Evolutionary conservation across 2,113 vertebrate genomes (phyloP).

Genomic region (Nycticryphes semicollaris): DNA sequence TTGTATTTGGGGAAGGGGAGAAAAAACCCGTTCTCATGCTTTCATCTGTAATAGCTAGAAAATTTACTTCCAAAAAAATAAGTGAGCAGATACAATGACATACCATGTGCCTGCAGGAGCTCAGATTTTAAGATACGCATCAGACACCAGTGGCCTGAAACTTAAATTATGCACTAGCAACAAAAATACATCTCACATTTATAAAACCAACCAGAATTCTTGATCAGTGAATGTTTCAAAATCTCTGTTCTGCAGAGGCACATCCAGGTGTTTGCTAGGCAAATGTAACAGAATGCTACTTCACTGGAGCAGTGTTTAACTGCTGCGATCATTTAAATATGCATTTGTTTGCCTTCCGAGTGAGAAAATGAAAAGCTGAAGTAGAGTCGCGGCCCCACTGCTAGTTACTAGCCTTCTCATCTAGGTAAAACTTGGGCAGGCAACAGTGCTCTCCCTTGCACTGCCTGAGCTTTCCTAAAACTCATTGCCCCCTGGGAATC

Average conservation of each 20-base stretch:
- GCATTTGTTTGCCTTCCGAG: background rate
- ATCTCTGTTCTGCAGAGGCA: background rate
- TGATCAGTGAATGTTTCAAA: slow-evolving; percentile 12
- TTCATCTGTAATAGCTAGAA: slow-evolving; percentile 12
- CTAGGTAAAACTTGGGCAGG: background rate
- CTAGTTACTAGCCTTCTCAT: background rate
- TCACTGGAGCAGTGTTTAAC: background rate
- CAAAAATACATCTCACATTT: background rate
- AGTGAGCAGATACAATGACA: background rate
- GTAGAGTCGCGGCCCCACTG: background rate
- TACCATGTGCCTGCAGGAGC: background rate
- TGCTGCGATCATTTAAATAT: slow-evolving; percentile 6
- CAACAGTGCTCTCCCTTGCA: background rate
- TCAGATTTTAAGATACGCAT: slow-evolving; percentile 5
- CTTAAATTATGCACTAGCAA: slow-evolving; percentile 19
- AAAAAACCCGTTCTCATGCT: background rate
- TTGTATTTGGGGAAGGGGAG: background rate
- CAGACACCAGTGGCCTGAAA: slow-evolving; percentile 12
- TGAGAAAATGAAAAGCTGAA: background rate
- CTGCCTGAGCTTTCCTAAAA: background rate
- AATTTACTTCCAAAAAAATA: background rate
- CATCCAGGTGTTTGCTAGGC: background rate
- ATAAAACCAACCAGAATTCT: background rate
- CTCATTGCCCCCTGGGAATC: fast-evolving
- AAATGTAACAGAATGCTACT: background rate